These are phyloP conservation scores for Labeo calbasu DNA, from an alignment of 2,797 vertebrate species.

Conservation along the genomic window DNA sequence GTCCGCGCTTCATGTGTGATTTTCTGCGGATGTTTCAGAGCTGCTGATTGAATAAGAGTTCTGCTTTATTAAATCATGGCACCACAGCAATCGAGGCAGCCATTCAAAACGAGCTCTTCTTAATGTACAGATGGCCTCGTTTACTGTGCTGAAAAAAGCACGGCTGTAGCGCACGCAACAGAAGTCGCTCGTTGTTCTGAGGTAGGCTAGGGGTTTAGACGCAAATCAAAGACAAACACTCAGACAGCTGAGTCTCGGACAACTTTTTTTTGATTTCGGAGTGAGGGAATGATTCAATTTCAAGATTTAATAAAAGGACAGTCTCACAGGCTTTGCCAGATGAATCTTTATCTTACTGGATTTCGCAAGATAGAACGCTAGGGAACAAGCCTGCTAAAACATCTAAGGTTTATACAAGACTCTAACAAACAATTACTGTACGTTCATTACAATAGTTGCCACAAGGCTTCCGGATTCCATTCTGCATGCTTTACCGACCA, in stretches of 20 bases:
- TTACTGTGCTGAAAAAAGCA: slow-evolving; percentile 13
- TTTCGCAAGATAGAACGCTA: background rate
- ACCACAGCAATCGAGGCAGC: slow-evolving; percentile 44
- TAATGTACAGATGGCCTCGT: slow-evolving; percentile 44
- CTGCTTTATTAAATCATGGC: slow-evolving; percentile 49
- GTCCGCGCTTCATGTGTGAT: slow-evolving; percentile 49
- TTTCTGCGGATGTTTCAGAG: slow-evolving; percentile 55
- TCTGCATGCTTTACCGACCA: slow-evolving; percentile 29
- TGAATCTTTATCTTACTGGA: slow-evolving; percentile 7
- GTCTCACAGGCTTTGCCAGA: slow-evolving; percentile 1
- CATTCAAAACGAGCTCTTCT: slow-evolving; percentile 36
- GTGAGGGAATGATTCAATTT: background rate
- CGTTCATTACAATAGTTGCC: slow-evolving; percentile 4
- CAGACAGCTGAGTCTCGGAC: slow-evolving; percentile 9
- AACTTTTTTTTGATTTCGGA: background rate
- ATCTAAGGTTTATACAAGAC: slow-evolving; percentile 7
- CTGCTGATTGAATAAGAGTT: slow-evolving; percentile 52
- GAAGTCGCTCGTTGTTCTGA: slow-evolving; percentile 31
- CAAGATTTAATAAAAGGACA: background rate
- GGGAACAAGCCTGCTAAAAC: slow-evolving; percentile 12
- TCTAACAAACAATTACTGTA: slow-evolving; percentile 6
- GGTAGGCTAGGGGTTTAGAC: slow-evolving; percentile 15
- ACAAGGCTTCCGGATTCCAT: background rate
- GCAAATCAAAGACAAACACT: slow-evolving; percentile 26
- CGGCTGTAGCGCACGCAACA: background rate